Base-by-base conservation (phyloP, 2,113 vertebrate species). In the Malurus cyaneus region DNA sequence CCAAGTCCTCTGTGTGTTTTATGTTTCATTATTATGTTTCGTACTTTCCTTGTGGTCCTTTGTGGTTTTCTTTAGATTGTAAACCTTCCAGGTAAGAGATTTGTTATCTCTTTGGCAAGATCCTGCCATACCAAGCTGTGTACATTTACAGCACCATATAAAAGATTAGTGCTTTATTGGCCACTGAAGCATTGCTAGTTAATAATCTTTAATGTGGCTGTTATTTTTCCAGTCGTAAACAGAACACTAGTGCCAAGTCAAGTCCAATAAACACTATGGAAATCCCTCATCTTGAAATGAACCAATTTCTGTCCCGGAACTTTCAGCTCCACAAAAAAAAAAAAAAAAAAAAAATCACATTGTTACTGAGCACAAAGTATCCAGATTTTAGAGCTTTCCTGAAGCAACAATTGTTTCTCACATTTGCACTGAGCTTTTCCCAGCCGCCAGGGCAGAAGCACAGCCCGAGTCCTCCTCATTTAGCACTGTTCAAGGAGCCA, bases 121-220 rank as follows among this genome's bases (percentile, higher is more conserved):
- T 60, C 41, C 88, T 25, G 72, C 21, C 0, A 7, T 62, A 67
- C 52, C 28, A 71, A 73, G 69, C 77, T 81, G 88, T 39, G 85
- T 83, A 92, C 60, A 20, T 81, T 86, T 86, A 94, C 79, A 87
- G 87, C 49, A 5, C 80, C 60, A 29, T 92, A 90, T 86, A 95
- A 96, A 95, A 95, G 93, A 96, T 92, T 88, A 95, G 61, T 15
- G 32, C 47, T 96, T 97, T 96, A 96, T 92, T 94, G 92, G 93
- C 73, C 89, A 80, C 89, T 94, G 65, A 94, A 89, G 93, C 76
- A 88, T 89, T 86, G 67, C 66, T 70, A 76, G 71, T 91, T 92
- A 93, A 91, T 83, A 86, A 83, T 80, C 86, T 89, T 93, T 94
- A 93, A 86, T 77, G 87, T 50, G 76, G 87, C 85, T 79, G 66